Percentiles rank a stretch among this genome's conserved stretches.
These are phyloP conservation scores for Cyanoliseus patagonus DNA, from an alignment of 2,113 vertebrate species.

Conservation along the genomic window DNA sequence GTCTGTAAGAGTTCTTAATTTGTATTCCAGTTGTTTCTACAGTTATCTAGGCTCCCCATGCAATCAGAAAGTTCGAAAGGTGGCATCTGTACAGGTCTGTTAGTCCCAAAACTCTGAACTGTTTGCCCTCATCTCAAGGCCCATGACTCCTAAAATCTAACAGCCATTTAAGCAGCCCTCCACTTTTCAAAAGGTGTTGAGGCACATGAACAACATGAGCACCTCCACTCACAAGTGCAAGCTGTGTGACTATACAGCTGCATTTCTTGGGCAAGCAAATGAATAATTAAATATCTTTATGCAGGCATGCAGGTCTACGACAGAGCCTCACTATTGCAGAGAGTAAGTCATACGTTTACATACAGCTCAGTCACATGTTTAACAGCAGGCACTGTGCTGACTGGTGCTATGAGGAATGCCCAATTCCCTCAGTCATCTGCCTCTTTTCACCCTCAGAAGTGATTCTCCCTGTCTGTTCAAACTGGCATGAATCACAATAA, in stretches of 20 bases:
- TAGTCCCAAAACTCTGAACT: neutral
- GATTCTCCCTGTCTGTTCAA: neutral
- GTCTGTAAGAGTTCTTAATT: neutral
- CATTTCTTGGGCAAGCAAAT: neutral
- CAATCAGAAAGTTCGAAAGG: neutral
- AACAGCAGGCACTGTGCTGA: neutral
- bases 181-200: neutral
- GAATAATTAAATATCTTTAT: neutral
- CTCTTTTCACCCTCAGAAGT: neutral
- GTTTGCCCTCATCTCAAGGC: neutral
- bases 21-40: neutral
- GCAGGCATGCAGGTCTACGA: neutral
- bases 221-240: neutral
- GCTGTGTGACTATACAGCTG: neutral
- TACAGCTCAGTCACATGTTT: accelerated
- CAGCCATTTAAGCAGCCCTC: neutral
- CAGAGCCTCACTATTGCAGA: neutral
- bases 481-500: neutral
- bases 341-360: neutral
- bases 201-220: neutral
- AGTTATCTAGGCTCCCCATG: neutral
- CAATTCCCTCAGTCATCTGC: neutral
- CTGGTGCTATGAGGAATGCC: neutral
- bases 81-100: neutral
- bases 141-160: neutral